Percentiles rank a stretch among this genome's conserved stretches.
Evolutionary conservation across 2,113 vertebrate species (phyloP).

Genomic region (Callipepla squamata): DNA sequence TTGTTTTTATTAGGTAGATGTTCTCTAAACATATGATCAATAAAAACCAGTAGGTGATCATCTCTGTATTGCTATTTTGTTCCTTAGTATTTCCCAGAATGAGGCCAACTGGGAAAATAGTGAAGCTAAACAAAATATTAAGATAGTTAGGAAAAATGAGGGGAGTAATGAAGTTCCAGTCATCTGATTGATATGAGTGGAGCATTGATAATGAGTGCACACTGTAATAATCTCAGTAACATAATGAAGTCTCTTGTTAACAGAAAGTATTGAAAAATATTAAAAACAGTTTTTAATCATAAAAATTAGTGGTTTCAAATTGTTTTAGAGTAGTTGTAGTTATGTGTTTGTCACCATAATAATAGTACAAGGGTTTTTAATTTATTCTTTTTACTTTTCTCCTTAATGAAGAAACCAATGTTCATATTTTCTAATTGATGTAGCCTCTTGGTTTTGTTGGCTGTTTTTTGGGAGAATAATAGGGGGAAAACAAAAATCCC

Average conservation of each 20-base stretch:
- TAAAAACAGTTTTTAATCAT: neutral
- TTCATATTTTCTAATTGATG: neutral
- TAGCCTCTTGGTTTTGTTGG: neutral
- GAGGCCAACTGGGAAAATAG: constrained; percentile 24
- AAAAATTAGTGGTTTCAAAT: constrained; percentile 24
- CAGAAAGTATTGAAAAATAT: neutral
- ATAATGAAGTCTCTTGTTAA: constrained; percentile 32
- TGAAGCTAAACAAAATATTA: constrained; percentile 33
- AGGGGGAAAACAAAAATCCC: neutral
- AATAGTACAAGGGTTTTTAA: neutral
- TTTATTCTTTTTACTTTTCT: neutral
- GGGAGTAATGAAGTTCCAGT: constrained; percentile 40
- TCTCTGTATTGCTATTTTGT: constrained; percentile 11
- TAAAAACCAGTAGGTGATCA: neutral
- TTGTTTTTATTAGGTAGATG: neutral
- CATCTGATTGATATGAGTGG: constrained; percentile 39
- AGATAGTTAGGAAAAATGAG: constrained; percentile 40
- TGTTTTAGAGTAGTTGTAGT: neutral
- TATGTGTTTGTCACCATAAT: neutral
- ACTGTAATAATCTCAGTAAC: constrained; percentile 31
- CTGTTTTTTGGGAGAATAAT: neutral
- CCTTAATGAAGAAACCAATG: neutral
- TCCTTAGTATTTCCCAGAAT: neutral
- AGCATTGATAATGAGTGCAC: constrained; percentile 50
- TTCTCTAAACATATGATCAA: neutral